Conservation (phyloP, 1,140 invertebrate genomes). For the Melitaea cinxia region DNA sequence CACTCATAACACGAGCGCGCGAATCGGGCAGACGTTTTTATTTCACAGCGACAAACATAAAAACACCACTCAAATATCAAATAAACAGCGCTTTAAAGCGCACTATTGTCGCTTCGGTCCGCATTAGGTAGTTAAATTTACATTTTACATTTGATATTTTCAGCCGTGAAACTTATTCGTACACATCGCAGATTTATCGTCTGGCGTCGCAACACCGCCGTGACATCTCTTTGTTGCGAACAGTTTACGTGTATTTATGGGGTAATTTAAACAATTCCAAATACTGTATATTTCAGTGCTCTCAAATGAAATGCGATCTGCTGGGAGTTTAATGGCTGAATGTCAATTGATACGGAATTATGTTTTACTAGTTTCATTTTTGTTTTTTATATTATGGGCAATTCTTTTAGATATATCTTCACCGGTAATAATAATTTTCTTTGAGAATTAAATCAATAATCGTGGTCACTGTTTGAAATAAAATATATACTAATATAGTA, state of each 20-base stretch:
- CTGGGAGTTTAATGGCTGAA: slow-evolving; percentile 25
- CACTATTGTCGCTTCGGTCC: slow-evolving; percentile 58
- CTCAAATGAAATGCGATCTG: slow-evolving; percentile 40
- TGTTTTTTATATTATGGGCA: too few species aligned
- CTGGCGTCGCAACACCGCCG: slow-evolving; percentile 43
- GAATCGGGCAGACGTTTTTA: slow-evolving; percentile 73
- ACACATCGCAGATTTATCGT: slow-evolving; percentile 64
- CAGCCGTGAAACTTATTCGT: slow-evolving; percentile 66
- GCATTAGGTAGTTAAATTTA: slow-evolving; percentile 80
- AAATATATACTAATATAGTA: too few species aligned
- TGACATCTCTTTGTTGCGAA: slow-evolving; percentile 60
- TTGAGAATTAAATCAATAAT: too few species aligned
- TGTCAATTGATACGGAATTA: slow-evolving; percentile 32
- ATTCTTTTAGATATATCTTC: too few species aligned
- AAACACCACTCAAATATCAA: slow-evolving; percentile 75
- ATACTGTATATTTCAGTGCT: slow-evolving; percentile 51
- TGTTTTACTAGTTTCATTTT: slow-evolving; percentile 8
- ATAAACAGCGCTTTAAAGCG: slow-evolving; percentile 73
- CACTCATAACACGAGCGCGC: slow-evolving; percentile 65
- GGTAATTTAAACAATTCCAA: slow-evolving; percentile 64
- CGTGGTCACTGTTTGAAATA: too few species aligned
- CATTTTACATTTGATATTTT: slow-evolving; percentile 54
- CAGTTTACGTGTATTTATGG: slow-evolving; percentile 69
- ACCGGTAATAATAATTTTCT: too few species aligned
- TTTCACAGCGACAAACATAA: slow-evolving; percentile 69